These are phyloP conservation scores for Netta rufina DNA, from an alignment of 2,797 vertebrate species.

Conservation along the genomic window DNA sequence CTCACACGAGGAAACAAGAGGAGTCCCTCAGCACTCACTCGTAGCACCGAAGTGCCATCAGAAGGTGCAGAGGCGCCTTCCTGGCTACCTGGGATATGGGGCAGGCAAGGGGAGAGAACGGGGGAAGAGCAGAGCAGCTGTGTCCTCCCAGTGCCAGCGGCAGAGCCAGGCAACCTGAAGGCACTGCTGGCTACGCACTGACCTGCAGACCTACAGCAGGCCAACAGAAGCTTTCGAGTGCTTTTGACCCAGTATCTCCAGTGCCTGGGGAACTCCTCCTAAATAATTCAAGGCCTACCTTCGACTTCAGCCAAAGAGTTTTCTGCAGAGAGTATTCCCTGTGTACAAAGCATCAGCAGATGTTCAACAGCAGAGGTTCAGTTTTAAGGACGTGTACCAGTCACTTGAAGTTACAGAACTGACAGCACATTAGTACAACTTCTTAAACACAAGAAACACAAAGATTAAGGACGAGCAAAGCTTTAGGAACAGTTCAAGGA, in stretches of 20 bases:
- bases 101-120: fast-evolving
- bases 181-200: too few species aligned
- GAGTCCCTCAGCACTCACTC: background rate
- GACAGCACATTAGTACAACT: background rate
- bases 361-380: background rate
- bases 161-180: background rate
- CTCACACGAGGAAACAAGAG: background rate
- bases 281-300: background rate
- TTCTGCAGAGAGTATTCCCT: background rate
- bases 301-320: background rate
- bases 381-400: background rate
- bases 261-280: background rate
- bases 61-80: background rate
- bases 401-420: background rate
- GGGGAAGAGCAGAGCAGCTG: background rate
- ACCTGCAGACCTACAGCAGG: background rate
- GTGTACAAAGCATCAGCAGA: background rate
- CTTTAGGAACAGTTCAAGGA: background rate
- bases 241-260: background rate
- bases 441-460: background rate
- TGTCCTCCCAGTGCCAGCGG: background rate
- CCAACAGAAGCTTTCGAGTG: background rate
- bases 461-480: background rate
- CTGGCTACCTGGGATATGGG: too few species aligned
- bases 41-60: background rate